Conservation (phyloP, 2,797 vertebrate species). For the Simalia tracyae region DNA sequence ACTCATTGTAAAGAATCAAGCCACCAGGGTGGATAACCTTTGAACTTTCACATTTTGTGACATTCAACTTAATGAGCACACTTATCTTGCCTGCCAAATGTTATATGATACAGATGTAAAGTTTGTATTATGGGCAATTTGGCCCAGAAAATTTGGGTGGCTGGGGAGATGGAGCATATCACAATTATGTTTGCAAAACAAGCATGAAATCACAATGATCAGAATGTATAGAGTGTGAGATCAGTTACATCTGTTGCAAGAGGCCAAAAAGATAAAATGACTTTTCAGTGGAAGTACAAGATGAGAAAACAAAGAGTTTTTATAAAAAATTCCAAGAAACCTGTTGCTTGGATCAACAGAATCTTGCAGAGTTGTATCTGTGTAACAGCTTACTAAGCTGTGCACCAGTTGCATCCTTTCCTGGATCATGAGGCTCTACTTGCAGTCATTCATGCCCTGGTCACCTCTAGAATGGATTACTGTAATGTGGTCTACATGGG, state of each 20-base stretch:
- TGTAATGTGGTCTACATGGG: too few species aligned
- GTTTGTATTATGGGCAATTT: slow-evolving; percentile 24
- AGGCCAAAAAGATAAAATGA: slow-evolving; percentile 45
- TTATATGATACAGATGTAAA: slow-evolving; percentile 57
- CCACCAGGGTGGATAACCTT: slow-evolving; percentile 59
- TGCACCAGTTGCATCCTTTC: too few species aligned
- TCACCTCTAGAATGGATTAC: too few species aligned
- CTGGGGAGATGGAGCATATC: background rate
- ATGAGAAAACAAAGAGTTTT: slow-evolving; percentile 32
- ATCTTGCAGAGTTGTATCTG: background rate
- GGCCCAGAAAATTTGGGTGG: slow-evolving; percentile 30
- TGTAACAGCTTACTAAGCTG: background rate
- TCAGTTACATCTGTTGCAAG: slow-evolving; percentile 33
- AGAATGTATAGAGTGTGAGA: slow-evolving; percentile 49
- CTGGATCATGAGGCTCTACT: too few species aligned
- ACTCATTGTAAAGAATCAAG: slow-evolving; percentile 63
- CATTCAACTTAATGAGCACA: slow-evolving; percentile 56
- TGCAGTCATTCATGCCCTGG: too few species aligned
- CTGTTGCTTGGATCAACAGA: slow-evolving; percentile 9
- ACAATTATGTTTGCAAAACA: slow-evolving; percentile 57
- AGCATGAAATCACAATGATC: slow-evolving; percentile 50
- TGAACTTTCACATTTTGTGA: slow-evolving; percentile 58
- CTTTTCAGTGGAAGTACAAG: slow-evolving; percentile 42
- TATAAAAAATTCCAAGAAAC: slow-evolving; percentile 19
- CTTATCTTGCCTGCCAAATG: slow-evolving; percentile 59